Evolutionary conservation across 2,888 invertebrate species (phyloP).

Genomic region (Formica aserva): DNA sequence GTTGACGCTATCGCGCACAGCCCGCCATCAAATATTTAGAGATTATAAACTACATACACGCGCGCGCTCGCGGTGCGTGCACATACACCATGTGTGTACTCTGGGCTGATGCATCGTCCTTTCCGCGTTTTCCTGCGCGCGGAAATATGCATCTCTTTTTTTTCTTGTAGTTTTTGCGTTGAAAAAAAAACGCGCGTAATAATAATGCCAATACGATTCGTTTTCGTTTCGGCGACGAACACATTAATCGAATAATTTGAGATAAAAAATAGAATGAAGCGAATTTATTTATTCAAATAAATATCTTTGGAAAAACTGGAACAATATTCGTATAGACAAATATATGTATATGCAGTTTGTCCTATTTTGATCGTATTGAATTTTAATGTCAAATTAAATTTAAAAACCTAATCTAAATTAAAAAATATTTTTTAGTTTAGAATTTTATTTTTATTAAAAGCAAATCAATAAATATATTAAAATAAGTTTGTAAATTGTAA

Average conservation of each 20-base stretch:
- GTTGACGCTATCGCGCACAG: constrained; percentile 64
- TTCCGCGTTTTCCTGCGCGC: constrained; percentile 35
- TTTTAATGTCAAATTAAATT: not conserved
- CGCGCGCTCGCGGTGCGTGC: constrained; percentile 38
- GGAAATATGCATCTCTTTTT: not conserved
- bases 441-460: not conserved
- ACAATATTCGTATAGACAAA: not conserved
- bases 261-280: not conserved
- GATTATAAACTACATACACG: constrained; percentile 77
- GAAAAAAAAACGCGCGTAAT: constrained; percentile 9
- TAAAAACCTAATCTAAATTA: not conserved
- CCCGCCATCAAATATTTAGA: constrained; percentile 81
- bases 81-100: constrained; percentile 41
- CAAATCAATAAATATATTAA: not conserved
- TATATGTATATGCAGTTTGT: not conserved
- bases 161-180: not conserved
- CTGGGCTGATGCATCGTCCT: constrained; percentile 44
- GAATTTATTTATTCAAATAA: not conserved
- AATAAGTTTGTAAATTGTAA: not conserved
- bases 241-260: not conserved
- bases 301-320: not conserved
- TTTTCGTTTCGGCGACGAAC: not conserved
- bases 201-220: constrained; percentile 5
- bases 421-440: not conserved
- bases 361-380: not conserved